Evolutionary conservation across 1,140 invertebrate genomes (phyloP), one percentile per base, ranked within the genome.

Genomic region (Maniola jurtina): DNA sequence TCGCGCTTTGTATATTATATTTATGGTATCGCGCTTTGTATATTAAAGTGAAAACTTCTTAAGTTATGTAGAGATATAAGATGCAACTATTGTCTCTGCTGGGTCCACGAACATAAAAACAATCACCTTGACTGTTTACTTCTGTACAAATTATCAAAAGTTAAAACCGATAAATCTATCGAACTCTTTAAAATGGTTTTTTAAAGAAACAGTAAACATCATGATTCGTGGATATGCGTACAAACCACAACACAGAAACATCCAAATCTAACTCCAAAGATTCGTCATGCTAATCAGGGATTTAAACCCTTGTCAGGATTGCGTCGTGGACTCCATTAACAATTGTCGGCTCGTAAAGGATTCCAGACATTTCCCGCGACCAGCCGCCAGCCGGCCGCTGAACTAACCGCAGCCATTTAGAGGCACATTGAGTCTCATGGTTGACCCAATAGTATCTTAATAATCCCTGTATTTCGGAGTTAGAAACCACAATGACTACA

Each of bases 391-490:
- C 15, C 48, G 14, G 48, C 10, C 48, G 15, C 48, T 25, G 4
- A 25, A 25, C 25, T 16, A 52, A 52, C 48, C 48, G 48, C 48
- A 52, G 48, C 48, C 14, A 25, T 52, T 52, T 52, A 52, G 48
- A 11, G 48, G 14, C 48, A 52, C 48, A 52, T 52, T 52, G 48
- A 25, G 48, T 25, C 48, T 52, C 48, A 52, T 52, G 48, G 48
- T 52, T 52, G 48, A 52, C 48, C 48, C 48, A 52, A 15, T 52
- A 52, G 48, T 52, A 52, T 52, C 48, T 52, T 52, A 52, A 52
- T 52, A 52, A 52, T 52, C 48, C 48, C 15, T 13, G 48, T 25
- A 52, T 52, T 52, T 52, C 15, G 48, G 48, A 15, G 16, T 45
- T 52, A 7, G 14, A 52, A 52, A 52, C 48, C 48, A 52, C 48